Percentiles rank a stretch among this genome's conserved stretches.
phyloP scores from a whole-genome alignment of 2,113 vertebrate genomes.

The Anguilla rostrata region DNA sequence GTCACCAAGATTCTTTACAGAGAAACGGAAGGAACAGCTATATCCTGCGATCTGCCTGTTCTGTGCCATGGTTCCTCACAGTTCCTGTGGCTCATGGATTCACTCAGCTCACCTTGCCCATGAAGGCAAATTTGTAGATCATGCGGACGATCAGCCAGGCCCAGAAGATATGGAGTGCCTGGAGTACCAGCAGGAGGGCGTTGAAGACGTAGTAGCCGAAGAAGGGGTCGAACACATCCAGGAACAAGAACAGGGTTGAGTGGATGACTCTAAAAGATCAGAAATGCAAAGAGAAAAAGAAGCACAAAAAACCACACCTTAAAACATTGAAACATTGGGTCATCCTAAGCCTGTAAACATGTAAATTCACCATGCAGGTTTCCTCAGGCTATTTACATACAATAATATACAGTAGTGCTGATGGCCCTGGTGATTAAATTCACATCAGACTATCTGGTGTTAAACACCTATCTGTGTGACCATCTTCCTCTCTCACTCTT shows the following conservation, averaged over 20 bases:
- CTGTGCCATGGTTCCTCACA: background rate
- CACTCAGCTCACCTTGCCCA: slow-evolving; percentile 76
- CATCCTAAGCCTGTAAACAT: background rate
- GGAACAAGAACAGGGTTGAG: slow-evolving; percentile 74
- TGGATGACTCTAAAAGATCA: slow-evolving; percentile 72
- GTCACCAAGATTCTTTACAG: no score
- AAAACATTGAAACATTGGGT: background rate
- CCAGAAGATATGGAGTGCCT: slow-evolving; percentile 89
- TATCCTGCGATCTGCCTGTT: background rate
- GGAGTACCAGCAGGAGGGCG: slow-evolving; percentile 75
- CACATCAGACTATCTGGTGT: background rate
- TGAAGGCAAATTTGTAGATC: slow-evolving; percentile 76
- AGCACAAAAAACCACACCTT: background rate
- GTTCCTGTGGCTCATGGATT: background rate
- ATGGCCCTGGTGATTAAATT: background rate
- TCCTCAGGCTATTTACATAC: background rate
- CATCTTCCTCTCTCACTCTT: background rate
- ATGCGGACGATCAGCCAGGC: slow-evolving; percentile 86
- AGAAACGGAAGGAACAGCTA: no score
- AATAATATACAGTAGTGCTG: background rate
- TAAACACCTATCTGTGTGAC: background rate
- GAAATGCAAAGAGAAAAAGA: slow-evolving; percentile 13
- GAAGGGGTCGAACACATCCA: slow-evolving; percentile 74
- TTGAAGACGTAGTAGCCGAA: slow-evolving; percentile 89
- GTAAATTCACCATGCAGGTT: background rate